A percentile compares a stretch with the other conserved stretches of the same genome.
phyloP scores from a whole-genome alignment of 2,888 invertebrate genomes.

The Octonoba sinensis region DNA sequence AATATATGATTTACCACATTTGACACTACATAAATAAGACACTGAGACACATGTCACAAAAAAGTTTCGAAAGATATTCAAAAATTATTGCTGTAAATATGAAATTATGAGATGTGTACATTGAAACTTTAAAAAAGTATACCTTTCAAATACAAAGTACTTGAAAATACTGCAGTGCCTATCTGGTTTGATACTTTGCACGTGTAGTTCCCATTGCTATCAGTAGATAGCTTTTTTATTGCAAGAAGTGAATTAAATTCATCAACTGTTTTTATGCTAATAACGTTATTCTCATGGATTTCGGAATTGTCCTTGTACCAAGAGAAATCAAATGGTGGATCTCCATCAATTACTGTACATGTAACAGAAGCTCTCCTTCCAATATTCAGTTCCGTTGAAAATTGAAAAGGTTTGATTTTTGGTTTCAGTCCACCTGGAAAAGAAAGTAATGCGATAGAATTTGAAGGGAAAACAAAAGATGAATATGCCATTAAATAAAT shows the following conservation, averaged over 20 bases:
- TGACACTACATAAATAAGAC: no score
- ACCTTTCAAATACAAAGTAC: constrained; percentile 24
- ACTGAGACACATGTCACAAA: no score
- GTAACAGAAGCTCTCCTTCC: constrained; percentile 19
- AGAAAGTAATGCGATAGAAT: neutral
- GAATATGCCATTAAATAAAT: no score
- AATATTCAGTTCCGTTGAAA: neutral
- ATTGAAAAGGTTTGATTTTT: constrained; percentile 14
- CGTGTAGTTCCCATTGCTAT: constrained; percentile 39
- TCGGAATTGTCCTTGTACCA: constrained; percentile 50
- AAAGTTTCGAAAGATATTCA: no score
- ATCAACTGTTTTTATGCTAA: neutral
- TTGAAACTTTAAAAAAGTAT: neutral
- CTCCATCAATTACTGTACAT: constrained; percentile 48
- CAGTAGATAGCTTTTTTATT: constrained; percentile 1
- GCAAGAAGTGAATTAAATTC: constrained; percentile 17
- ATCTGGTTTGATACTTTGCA: constrained; percentile 30
- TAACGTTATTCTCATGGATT: neutral
- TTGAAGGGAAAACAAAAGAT: no score
- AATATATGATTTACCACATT: no score
- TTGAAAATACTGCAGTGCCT: constrained; percentile 15
- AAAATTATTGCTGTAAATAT: no score
- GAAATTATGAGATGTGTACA: no score
- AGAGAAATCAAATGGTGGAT: constrained; percentile 48
- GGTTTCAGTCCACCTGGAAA: neutral